These are phyloP conservation scores for Turdus rufiventris DNA, from an alignment of 2,113 vertebrate genomes.

Conservation along the genomic window DNA sequence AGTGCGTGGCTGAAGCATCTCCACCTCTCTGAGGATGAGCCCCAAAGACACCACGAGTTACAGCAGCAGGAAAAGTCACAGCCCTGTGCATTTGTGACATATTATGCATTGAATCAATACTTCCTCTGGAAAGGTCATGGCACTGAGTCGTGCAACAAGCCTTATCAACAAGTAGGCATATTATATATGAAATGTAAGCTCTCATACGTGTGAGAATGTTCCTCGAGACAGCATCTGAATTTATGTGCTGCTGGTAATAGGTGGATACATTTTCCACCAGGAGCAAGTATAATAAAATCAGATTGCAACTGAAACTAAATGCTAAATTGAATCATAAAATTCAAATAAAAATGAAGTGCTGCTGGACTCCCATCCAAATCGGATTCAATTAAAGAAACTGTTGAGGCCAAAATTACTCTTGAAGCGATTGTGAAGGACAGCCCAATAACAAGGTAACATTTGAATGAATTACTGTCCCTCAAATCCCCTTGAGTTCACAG, in stretches of 20 bases:
- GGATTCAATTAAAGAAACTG: not conserved
- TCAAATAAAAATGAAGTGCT: slow-evolving; percentile 29
- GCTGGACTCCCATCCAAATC: slow-evolving; percentile 1
- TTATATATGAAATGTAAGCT: slow-evolving; percentile 20
- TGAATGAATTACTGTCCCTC: not conserved
- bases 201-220: not conserved
- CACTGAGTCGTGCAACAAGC: not conserved
- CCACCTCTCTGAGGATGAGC: not conserved
- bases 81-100: not conserved
- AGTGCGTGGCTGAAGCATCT: not conserved
- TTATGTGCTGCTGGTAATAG: slow-evolving; percentile 47
- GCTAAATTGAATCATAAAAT: slow-evolving; percentile 32
- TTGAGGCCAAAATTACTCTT: not conserved
- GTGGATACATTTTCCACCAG: slow-evolving; percentile 26
- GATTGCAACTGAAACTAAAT: slow-evolving; percentile 19
- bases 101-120: not conserved
- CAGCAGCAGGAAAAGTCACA: not conserved
- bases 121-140: not conserved
- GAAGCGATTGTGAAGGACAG: not conserved
- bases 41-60: not conserved
- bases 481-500: not conserved
- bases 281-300: slow-evolving; percentile 23
- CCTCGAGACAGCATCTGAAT: slow-evolving; percentile 14
- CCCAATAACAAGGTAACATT: not conserved
- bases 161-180: slow-evolving; percentile 14